Evolutionary conservation across 2,113 vertebrate genomes (phyloP), one percentile per base, ranked within the genome.

Genomic region (Nothobranchius kuhntae): DNA sequence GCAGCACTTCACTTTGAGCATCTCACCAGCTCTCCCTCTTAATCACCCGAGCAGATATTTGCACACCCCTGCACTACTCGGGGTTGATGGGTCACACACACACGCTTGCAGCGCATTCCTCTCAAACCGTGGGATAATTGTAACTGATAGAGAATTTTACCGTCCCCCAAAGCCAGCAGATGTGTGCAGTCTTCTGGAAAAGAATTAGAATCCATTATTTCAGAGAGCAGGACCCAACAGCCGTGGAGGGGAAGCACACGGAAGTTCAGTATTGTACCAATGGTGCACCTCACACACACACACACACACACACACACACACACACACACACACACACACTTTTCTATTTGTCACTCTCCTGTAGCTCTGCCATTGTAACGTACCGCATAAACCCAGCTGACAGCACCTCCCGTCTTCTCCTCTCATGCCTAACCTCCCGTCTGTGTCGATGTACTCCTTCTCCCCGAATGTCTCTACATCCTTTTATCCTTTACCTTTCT

Each of bases 131-230:
- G 61, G 74, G 70, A 80, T 89, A 86, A 87, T 86, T 87, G 87
- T 87, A 84, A 89, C 72, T 75, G 83, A 90, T 88, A 78, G 83
- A 86, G 84, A 81, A 78, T 76, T 86, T 85, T 76, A 83, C 78
- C 65, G 76, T 71, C 79, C 78, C 82, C 79, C 60, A 82, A 86
- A 87, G 84, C 73, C 86, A 83, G 75, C 86, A 85, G 84, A 90
- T 86, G 84, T 81, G 80, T 75, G 81, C 84, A 84, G 65, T 86
- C 79, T 79, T 73, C 82, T 87, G 84, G 86, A 87, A 88, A 88
- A 67, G 68, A 88, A 89, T 89, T 84, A 87, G 73, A 87, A 74
- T 87, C 81, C 86, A 89, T 89, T 87, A 89, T 83, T 89, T 77
- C 65, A 56, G 38, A 77, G 80, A 66, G 77, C 53, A 63, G 65